phyloP scores from a whole-genome alignment of 1,140 invertebrate genomes.

The Ceratosolen fusciceps region DNA sequence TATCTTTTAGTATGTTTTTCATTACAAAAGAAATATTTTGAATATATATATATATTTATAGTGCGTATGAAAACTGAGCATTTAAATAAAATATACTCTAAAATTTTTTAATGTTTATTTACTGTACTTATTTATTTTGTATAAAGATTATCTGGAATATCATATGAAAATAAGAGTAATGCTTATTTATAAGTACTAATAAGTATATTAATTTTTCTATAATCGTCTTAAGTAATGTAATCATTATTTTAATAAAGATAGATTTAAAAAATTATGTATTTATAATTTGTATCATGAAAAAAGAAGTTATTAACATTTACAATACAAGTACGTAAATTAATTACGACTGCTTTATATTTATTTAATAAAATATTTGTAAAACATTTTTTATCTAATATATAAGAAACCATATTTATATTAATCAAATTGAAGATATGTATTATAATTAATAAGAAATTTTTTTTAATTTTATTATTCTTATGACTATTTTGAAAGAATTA shows the following conservation, averaged over 20 bases:
- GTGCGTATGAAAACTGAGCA: slow-evolving; percentile 6
- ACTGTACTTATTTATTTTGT: slow-evolving; percentile 5
- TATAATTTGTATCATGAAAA: too few relatives aligned
- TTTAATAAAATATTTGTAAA: too few relatives aligned
- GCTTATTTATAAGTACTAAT: not conserved
- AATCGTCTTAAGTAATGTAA: not conserved
- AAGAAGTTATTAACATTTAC: too few relatives aligned
- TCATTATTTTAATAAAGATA: not conserved
- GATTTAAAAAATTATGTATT: too few relatives aligned
- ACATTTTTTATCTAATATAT: too few relatives aligned
- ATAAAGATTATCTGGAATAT: not conserved
- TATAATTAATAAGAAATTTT: too few relatives aligned
- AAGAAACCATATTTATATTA: too few relatives aligned
- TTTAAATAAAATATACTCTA: slow-evolving; percentile 28
- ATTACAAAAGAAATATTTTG: slow-evolving; percentile 29
- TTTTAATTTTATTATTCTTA: too few relatives aligned
- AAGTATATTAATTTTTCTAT: not conserved
- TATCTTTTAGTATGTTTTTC: slow-evolving; percentile 35
- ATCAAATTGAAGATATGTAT: too few relatives aligned
- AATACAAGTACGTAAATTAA: too few relatives aligned
- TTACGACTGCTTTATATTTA: too few relatives aligned
- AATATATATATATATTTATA: slow-evolving; percentile 21
- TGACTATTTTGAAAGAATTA: too few relatives aligned
- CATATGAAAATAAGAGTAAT: not conserved
- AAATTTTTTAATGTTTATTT: slow-evolving; percentile 24